Conservation (phyloP, 2,797 vertebrate species). For the Cuniculus paca region DNA sequence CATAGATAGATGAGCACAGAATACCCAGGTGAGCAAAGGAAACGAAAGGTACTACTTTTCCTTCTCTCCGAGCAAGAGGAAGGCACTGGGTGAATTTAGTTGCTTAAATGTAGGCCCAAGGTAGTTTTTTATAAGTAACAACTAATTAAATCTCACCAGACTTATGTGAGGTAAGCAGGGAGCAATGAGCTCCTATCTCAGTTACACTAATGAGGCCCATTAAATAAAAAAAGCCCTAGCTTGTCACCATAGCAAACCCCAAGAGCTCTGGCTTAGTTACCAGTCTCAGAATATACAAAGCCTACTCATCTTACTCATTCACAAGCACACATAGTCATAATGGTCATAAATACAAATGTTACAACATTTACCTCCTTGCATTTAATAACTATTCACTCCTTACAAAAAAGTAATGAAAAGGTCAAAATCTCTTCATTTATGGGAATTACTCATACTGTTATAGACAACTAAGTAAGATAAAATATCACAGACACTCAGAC, state of each 20-base stretch:
- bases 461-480: not conserved
- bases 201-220: conserved; percentile 62
- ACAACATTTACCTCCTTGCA: not conserved
- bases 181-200: not conserved
- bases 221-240: conserved; percentile 58
- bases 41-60: not conserved
- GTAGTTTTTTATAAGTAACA: conserved; percentile 42
- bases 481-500: not conserved
- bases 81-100: not conserved
- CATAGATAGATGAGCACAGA: not conserved
- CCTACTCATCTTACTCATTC: not conserved
- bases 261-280: conserved; percentile 55
- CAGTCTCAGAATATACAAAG: not conserved
- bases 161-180: conserved; percentile 41
- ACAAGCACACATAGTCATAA: not conserved
- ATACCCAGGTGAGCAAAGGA: not conserved
- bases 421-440: not conserved
- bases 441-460: conserved; percentile 29
- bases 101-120: not conserved
- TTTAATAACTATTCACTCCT: conserved; percentile 8
- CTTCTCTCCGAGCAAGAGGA: not conserved
- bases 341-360: not conserved
- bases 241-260: conserved; percentile 42
- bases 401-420: conserved; percentile 35
- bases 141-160: conserved; percentile 76